phyloP scores from a whole-genome alignment of 2,113 vertebrate genomes.

The Bubo bubo region DNA sequence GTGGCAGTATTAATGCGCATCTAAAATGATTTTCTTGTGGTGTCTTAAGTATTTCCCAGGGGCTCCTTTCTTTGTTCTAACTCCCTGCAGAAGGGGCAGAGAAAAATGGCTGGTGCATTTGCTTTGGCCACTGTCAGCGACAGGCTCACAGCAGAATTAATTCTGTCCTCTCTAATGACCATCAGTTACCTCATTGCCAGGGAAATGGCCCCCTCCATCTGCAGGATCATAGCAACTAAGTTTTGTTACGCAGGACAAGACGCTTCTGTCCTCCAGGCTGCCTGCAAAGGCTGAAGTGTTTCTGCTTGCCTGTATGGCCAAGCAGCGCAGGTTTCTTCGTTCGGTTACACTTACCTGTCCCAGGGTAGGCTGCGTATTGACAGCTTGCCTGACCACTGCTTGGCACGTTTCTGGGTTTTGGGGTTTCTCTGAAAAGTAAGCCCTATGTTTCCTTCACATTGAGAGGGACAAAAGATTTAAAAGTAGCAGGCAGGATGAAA shows the following conservation, averaged over 20 bases:
- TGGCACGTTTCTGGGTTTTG: background rate
- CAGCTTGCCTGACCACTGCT: background rate
- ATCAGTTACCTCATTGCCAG: constrained; percentile 23
- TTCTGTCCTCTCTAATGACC: constrained; percentile 37
- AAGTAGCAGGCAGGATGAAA: background rate
- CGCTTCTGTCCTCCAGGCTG: background rate
- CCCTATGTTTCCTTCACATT: background rate
- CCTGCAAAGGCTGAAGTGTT: background rate
- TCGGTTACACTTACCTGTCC: background rate
- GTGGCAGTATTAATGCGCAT: background rate
- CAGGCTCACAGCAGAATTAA: constrained; percentile 21
- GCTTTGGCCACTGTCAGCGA: background rate
- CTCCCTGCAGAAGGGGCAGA: background rate
- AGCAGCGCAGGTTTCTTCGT: background rate
- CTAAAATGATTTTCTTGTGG: constrained; percentile 6
- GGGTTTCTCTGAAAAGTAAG: background rate
- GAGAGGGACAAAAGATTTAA: background rate
- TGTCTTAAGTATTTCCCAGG: background rate
- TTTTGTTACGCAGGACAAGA: background rate
- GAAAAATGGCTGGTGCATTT: constrained; percentile 16
- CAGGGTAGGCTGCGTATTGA: background rate
- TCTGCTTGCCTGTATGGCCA: background rate
- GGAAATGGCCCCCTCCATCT: constrained; percentile 18
- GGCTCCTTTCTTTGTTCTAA: constrained; percentile 41
- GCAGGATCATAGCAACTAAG: background rate